These are phyloP conservation scores for Diarsia mendica DNA, from an alignment of 2,888 invertebrate species.

Conservation along the genomic window DNA sequence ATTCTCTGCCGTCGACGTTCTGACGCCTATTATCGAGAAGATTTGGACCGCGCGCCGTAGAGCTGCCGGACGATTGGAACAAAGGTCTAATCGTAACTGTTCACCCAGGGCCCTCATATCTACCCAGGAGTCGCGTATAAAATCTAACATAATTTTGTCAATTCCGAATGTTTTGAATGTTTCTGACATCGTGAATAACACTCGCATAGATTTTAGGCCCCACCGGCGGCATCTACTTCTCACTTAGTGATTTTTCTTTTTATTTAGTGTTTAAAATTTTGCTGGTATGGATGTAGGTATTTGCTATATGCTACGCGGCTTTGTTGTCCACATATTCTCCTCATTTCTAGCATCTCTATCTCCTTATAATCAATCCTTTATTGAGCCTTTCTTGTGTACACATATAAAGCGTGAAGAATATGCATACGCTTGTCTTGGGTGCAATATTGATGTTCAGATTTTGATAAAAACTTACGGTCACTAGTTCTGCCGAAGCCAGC, in stretches of 20 bases:
- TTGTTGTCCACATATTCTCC: no score
- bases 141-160: background rate
- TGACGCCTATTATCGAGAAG: no score
- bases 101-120: no score
- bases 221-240: background rate
- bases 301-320: background rate
- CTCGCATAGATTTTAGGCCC: background rate
- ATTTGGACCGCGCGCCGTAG: no score
- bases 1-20: no score
- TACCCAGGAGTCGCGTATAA: no score
- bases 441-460: background rate
- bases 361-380: no score
- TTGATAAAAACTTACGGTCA: conserved; percentile 72
- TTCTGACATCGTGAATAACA: background rate
- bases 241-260: background rate
- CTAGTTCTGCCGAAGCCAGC: conserved; percentile 78
- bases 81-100: no score
- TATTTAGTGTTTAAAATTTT: background rate
- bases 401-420: no score
- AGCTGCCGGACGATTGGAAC: no score
- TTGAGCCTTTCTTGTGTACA: background rate
- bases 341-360: background rate
- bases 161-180: background rate
- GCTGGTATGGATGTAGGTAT: no score
- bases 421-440: background rate